Evolutionary conservation across 64 coral and sea anemone species (phyloP), one percentile per base, ranked within the genome.

Genomic region (Platygyra sinensis): DNA sequence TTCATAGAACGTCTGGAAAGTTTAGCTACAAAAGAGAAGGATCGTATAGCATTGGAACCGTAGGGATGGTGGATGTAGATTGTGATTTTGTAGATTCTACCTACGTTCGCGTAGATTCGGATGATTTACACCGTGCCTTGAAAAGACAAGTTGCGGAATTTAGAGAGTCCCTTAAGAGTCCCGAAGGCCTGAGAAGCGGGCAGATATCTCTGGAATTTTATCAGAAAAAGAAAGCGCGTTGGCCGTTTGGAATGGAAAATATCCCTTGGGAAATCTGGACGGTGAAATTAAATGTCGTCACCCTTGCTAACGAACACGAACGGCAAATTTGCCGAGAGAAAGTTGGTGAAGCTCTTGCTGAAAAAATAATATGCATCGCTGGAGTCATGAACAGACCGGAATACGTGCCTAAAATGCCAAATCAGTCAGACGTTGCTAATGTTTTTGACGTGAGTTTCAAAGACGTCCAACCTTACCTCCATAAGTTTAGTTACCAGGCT

Each of bases 261-360:
- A 91, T 98, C 10, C 94, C 96, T 12, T 98, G 96, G 96, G 96
- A 98, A 90, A 98, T 98, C 67, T 98, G 96, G 96, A 98, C 93
- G 13, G 60, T 98, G 24, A 98, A 94, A 87, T 69, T 98, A 32
- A 95, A 92, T 72, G 84, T 95, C 15, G 91, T 90, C 31, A 90
- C 81, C 24, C 61, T 94, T 18, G 64, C 87, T 24, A 95, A 95
- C 32, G 96, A 98, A 74, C 90, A 95, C 67, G 93, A 98, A 88
- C 71, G 96, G 51, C 96, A 98, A 30, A 94, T 94, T 71, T 98
- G 90, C 90, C 93, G 96, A 14, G 96, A 98, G 78, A 98, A 98
- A 87, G 93, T 98, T 22, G 93, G 93, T 14, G 96, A 98, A 87
- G 87, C 80, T 64, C 90, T 98, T 6, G 88, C 84, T 42, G 96